phyloP scores from a whole-genome alignment of 1,140 invertebrate species.

The Drosophila chauvacae region DNA sequence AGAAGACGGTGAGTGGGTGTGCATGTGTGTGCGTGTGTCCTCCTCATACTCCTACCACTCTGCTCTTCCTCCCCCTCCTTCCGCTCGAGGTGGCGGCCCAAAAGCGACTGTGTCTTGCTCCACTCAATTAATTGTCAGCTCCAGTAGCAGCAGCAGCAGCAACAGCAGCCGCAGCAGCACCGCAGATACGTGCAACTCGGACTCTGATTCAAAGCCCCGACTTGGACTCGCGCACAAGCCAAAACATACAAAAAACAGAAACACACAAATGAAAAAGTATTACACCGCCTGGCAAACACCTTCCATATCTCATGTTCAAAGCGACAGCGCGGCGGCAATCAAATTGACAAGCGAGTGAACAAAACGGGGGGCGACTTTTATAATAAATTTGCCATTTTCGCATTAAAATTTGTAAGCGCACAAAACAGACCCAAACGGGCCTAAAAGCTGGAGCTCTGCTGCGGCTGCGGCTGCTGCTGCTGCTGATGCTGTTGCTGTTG shows the following conservation, averaged over 20 bases:
- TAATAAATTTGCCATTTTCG: conserved; percentile 82
- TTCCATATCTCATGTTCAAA: conserved; percentile 78
- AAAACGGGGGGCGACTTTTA: conserved; percentile 68
- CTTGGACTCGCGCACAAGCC: conserved; percentile 30
- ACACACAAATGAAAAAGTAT: conserved; percentile 53
- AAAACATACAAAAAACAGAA: conserved; percentile 5
- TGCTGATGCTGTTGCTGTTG: not conserved
- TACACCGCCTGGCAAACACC: conserved; percentile 74
- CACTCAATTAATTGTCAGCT: conserved; percentile 57
- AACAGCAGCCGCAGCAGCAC: conserved; percentile 10
- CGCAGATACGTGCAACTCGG: conserved; percentile 36
- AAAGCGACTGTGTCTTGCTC: conserved; percentile 30
- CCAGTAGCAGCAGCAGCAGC: conserved; percentile 10
- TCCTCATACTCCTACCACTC: not conserved
- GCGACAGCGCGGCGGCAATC: conserved; percentile 63
- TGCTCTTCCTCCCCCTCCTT: not conserved
- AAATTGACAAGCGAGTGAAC: conserved; percentile 79
- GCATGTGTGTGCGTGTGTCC: not conserved
- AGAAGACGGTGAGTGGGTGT: conserved; percentile 65
- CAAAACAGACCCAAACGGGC: conserved; percentile 38
- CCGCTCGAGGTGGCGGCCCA: conserved; percentile 14
- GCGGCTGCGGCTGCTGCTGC: not conserved
- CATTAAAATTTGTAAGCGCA: conserved; percentile 81
- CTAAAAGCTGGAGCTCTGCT: conserved; percentile 26
- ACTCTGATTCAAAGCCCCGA: conserved; percentile 13